phyloP scores from a whole-genome alignment of 2,888 invertebrate genomes.

The Dromius quadrimaculatus region DNA sequence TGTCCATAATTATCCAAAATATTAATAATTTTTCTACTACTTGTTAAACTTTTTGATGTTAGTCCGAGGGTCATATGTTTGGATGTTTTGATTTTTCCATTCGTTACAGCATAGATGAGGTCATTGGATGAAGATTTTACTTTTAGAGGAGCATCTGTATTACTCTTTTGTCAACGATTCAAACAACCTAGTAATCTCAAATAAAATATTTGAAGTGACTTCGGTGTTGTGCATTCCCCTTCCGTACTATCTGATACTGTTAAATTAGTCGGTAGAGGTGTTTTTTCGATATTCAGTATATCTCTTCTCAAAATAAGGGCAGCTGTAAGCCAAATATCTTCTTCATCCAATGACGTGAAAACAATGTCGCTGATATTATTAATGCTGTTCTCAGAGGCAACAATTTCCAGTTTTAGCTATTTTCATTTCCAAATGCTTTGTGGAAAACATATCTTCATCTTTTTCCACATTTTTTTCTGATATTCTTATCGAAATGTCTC shows the following conservation, averaged over 20 bases:
- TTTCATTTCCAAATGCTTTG: background rate
- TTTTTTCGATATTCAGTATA: background rate
- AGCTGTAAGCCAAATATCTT: background rate
- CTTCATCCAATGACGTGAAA: background rate
- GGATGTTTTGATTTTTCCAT: background rate
- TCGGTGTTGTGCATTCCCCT: background rate
- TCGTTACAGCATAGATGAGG: background rate
- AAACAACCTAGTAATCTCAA: background rate
- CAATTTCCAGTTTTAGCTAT: background rate
- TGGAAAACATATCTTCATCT: background rate
- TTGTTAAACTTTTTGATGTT: background rate
- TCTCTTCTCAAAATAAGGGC: background rate
- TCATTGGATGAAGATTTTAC: background rate
- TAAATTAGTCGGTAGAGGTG: background rate
- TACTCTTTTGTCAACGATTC: background rate
- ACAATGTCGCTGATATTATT: background rate
- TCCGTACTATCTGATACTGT: background rate
- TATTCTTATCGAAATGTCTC: too few species aligned
- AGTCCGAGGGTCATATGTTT: background rate
- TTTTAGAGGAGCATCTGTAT: background rate
- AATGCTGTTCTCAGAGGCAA: background rate
- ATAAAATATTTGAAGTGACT: background rate
- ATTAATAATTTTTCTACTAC: background rate
- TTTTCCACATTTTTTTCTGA: background rate
- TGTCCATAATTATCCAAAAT: constrained; percentile 1